Evolutionary conservation across 2,113 vertebrate species (phyloP).

Genomic region (Panurus biarmicus): DNA sequence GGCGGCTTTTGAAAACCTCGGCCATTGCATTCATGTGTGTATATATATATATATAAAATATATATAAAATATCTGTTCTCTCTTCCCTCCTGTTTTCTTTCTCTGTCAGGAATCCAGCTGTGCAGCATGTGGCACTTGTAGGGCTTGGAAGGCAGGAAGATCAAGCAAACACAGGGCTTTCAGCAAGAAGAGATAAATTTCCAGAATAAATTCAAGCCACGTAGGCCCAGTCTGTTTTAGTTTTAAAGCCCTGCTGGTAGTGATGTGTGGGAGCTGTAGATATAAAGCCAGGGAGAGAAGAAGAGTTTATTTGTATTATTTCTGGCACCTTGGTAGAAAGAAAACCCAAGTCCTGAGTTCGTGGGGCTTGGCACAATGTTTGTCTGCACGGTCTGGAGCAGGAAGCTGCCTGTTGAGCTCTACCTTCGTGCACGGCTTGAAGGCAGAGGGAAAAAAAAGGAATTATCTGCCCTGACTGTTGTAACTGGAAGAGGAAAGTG

Average conservation of each 20-base stretch:
- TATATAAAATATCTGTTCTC: neutral
- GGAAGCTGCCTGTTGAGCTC: neutral
- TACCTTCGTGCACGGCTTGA: neutral
- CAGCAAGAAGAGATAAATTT: constrained; percentile 38
- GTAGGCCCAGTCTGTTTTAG: neutral
- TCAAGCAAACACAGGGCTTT: constrained; percentile 43
- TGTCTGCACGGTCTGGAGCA: neutral
- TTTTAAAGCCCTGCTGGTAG: constrained; percentile 22
- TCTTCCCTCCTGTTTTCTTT: constrained; percentile 3
- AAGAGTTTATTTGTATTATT: constrained; percentile 41
- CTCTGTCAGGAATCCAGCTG: neutral
- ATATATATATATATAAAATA: neutral
- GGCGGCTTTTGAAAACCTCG: neutral
- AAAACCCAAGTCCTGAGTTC: neutral
- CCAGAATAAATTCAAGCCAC: constrained; percentile 14
- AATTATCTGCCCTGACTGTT: neutral
- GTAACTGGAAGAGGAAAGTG: neutral
- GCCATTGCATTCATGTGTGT: neutral
- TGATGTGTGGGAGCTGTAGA: constrained; percentile 26
- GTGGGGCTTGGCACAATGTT: neutral
- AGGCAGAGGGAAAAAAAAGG: neutral
- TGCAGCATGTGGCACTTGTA: neutral
- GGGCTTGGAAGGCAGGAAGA: constrained; percentile 28
- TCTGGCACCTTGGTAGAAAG: constrained; percentile 7
- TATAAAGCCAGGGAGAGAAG: neutral